Conservation (phyloP, 2,797 vertebrate genomes). For the Scleropages formosus region DNA sequence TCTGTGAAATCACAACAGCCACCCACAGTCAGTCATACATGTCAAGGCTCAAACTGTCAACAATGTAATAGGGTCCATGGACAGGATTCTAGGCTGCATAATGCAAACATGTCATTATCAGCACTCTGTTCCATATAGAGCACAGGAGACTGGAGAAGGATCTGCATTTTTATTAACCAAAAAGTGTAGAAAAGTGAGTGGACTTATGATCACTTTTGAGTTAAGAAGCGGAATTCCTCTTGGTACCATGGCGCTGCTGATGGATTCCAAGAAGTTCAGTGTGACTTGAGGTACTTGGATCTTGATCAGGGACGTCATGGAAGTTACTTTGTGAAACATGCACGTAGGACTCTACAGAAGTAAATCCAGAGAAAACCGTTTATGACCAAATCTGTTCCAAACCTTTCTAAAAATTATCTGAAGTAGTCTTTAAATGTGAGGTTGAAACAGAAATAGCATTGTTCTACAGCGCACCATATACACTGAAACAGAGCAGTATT, state of each 20-base stretch:
- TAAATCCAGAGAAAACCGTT: conserved; percentile 29
- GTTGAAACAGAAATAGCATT: background rate
- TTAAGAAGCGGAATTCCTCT: conserved; percentile 54
- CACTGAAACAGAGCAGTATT: background rate
- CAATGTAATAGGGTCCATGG: too few relatives aligned
- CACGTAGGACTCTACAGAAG: conserved; percentile 66
- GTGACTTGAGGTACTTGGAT: conserved; percentile 60
- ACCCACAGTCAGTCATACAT: background rate
- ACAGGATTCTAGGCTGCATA: too few relatives aligned
- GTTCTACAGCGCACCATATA: background rate
- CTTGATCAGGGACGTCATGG: conserved; percentile 61
- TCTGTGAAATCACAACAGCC: background rate
- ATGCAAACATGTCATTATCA: too few relatives aligned
- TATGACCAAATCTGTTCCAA: background rate
- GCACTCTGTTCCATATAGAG: background rate
- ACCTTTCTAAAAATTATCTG: background rate
- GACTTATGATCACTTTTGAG: conserved; percentile 37
- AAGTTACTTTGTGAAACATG: conserved; percentile 58
- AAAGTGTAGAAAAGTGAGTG: conserved; percentile 42
- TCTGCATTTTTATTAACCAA: conserved; percentile 36
- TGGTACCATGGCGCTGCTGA: conserved; percentile 54
- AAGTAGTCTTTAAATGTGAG: too few relatives aligned
- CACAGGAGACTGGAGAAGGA: conserved; percentile 37
- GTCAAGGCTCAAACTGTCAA: too few relatives aligned
- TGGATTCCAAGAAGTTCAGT: conserved; percentile 52